phyloP scores from a whole-genome alignment of 2,888 invertebrate genomes.

The Ichneumon xanthorius region DNA sequence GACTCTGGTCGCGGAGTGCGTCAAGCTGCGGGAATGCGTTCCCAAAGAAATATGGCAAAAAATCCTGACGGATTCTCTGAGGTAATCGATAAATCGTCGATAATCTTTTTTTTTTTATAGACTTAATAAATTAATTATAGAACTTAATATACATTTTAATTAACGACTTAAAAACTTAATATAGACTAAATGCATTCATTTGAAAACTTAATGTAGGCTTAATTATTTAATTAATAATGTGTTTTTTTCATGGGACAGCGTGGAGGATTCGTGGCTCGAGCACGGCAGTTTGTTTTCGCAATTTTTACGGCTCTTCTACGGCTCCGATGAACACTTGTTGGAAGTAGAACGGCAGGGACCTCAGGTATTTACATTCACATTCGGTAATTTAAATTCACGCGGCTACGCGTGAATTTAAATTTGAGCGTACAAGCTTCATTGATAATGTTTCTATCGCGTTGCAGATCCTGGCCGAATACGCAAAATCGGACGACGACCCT shows the following conservation, averaged over 20 bases:
- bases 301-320: conserved; percentile 60
- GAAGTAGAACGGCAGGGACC: conserved; percentile 48
- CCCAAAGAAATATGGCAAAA: conserved; percentile 62
- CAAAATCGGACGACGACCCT: conserved; percentile 67
- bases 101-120: neutral
- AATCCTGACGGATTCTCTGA: conserved; percentile 53
- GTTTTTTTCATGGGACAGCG: conserved; percentile 29
- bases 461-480: conserved; percentile 73
- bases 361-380: conserved; percentile 30
- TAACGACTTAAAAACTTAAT: no score
- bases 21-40: conserved; percentile 52
- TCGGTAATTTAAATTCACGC: neutral
- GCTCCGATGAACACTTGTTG: conserved; percentile 48
- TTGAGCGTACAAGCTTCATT: neutral
- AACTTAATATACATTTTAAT: no score
- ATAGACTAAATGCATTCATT: neutral
- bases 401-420: conserved; percentile 54
- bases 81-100: conserved; percentile 26
- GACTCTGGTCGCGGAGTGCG: conserved; percentile 58
- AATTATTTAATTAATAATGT: no score
- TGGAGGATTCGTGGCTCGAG: conserved; percentile 64
- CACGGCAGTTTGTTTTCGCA: conserved; percentile 68
- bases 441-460: conserved; percentile 50
- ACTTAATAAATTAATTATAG: no score
- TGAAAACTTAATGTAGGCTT: neutral